A percentile compares a stretch with the other conserved stretches of the same genome.
Evolutionary conservation across 2,797 vertebrate species (phyloP).

Genomic region (Cercopithecus neglectus): DNA sequence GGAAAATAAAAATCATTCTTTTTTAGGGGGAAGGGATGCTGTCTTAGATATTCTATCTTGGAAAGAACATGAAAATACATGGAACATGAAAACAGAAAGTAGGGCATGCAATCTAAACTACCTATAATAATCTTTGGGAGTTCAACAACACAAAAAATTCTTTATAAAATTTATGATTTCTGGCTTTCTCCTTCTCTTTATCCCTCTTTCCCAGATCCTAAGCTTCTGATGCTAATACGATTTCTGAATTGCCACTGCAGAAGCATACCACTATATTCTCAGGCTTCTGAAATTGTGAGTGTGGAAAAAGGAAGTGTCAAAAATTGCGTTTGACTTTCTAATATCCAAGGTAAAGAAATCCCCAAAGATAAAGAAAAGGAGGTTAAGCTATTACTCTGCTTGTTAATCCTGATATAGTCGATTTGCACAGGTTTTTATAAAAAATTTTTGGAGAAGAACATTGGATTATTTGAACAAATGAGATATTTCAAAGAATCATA

Average conservation of each 20-base stretch:
- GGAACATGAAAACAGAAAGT: neutral
- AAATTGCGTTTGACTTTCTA: neutral
- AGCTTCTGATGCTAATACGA: neutral
- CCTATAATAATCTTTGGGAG: neutral
- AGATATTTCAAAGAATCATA: neutral
- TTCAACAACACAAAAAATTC: neutral
- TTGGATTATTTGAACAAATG: neutral
- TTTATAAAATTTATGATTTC: neutral
- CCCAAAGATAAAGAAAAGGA: neutral
- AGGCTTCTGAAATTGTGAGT: neutral
- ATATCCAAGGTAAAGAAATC: neutral
- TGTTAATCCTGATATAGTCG: neutral
- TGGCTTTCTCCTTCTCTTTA: neutral
- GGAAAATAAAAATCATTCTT: conserved; percentile 65
- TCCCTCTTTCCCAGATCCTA: neutral
- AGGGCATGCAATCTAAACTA: neutral
- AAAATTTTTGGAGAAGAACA: neutral
- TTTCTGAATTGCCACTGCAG: neutral
- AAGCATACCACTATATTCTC: neutral
- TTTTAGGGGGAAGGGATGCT: neutral
- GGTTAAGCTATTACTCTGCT: neutral
- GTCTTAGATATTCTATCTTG: conserved; percentile 45
- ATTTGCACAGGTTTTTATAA: conserved; percentile 9
- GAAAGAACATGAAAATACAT: conserved; percentile 33
- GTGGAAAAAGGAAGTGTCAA: neutral